Conservation (phyloP, 92 coral and sea anemone species). For the Phymanthus crucifer region DNA sequence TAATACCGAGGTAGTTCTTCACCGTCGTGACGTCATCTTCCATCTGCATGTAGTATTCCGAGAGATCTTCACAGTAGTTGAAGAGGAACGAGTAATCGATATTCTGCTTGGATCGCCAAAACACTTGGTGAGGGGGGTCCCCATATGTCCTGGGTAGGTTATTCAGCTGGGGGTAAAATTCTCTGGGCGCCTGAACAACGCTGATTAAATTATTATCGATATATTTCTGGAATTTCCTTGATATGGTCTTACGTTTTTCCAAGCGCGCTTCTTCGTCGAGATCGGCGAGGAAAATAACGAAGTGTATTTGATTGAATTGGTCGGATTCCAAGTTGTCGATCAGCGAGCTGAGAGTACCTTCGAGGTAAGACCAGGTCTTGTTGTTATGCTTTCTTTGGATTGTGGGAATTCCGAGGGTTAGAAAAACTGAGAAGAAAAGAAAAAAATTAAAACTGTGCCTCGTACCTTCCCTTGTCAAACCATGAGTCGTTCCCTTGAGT, state of each 20-base stretch:
- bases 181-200: constrained; percentile 74
- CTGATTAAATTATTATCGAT: constrained; percentile 65
- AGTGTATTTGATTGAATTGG: constrained; percentile 40
- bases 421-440: constrained; percentile 51
- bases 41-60: constrained; percentile 79
- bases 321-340: constrained; percentile 34
- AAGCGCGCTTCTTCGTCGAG: constrained; percentile 52
- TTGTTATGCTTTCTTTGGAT: constrained; percentile 59
- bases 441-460: too few relatives aligned
- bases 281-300: constrained; percentile 86
- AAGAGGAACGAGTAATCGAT: constrained; percentile 81
- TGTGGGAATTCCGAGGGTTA: constrained; percentile 88
- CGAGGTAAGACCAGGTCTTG: constrained; percentile 54
- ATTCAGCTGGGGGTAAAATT: constrained; percentile 70
- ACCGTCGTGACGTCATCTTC: constrained; percentile 86
- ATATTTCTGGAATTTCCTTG: constrained; percentile 45
- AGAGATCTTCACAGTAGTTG: constrained; percentile 68
- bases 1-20: constrained; percentile 49
- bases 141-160: constrained; percentile 57
- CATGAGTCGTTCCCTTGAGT: too few relatives aligned
- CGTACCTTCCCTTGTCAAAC: too few relatives aligned
- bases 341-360: constrained; percentile 58
- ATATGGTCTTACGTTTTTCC: constrained; percentile 32
- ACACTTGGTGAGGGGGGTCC: constrained; percentile 66
- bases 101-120: constrained; percentile 90